Conservation (phyloP, 2,797 vertebrate species). For the Chaetophractus vellerosus region DNA sequence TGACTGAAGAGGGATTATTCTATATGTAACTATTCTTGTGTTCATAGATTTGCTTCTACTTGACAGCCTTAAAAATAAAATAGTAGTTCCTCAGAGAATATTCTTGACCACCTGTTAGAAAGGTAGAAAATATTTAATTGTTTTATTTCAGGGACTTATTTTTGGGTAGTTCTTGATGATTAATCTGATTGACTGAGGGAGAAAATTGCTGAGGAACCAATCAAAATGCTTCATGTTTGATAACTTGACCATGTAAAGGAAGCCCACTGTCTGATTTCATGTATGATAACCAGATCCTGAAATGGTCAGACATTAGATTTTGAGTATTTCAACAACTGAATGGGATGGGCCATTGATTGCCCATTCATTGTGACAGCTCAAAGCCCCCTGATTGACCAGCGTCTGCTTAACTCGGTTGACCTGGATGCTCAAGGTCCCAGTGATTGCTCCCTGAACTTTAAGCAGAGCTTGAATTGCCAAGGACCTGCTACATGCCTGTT, state of each 20-base stretch:
- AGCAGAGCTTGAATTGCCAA: conserved; percentile 50
- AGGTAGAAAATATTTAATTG: not conserved
- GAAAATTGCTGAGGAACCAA: not conserved
- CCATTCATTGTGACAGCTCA: conserved; percentile 60
- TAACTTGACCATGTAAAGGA: not conserved
- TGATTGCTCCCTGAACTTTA: conserved; percentile 64
- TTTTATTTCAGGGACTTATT: not conserved
- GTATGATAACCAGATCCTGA: not conserved
- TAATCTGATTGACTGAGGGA: not conserved
- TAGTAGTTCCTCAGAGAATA: not conserved
- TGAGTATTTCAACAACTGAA: not conserved
- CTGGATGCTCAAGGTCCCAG: conserved; percentile 34
- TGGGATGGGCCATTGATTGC: conserved; percentile 35
- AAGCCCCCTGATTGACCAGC: conserved; percentile 19
- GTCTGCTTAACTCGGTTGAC: conserved; percentile 65
- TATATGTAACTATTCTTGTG: not conserved
- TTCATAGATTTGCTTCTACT: conserved; percentile 37
- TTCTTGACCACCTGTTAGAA: conserved; percentile 10
- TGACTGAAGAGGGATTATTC: not conserved
- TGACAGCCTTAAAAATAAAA: conserved; percentile 7
- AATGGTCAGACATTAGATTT: conserved; percentile 30
- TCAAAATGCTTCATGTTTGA: conserved; percentile 30
- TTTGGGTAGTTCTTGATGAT: conserved; percentile 42
- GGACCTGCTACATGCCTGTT: conserved; percentile 33
- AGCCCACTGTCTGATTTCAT: not conserved